A percentile compares a stretch with the other conserved stretches of the same genome.
These are phyloP conservation scores for Melangyna quadrimaculata DNA, from an alignment of 2,888 invertebrate species.

Conservation along the genomic window DNA sequence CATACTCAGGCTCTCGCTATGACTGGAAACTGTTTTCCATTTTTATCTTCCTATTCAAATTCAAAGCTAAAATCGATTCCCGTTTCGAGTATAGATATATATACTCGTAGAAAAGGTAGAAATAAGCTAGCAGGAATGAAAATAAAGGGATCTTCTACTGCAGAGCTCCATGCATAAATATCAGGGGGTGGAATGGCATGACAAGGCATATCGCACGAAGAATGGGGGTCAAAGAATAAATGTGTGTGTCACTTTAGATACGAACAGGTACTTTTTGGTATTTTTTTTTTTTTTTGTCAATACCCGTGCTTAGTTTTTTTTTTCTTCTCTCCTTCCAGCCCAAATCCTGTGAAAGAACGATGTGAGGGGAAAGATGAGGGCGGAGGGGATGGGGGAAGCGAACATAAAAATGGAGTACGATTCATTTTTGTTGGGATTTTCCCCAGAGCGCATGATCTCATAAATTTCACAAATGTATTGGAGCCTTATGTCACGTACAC, in stretches of 20 bases:
- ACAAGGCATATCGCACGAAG: not conserved
- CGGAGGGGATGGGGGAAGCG: not conserved
- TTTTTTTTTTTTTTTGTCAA: not conserved
- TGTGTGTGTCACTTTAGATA: conserved; percentile 39
- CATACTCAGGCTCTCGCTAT: not conserved
- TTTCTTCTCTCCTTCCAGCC: not conserved
- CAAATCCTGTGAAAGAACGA: conserved; percentile 25
- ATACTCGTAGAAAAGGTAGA: conserved; percentile 37
- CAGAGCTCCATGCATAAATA: conserved; percentile 19
- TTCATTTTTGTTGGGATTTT: conserved; percentile 63
- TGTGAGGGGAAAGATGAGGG: not conserved
- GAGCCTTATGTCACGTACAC: conserved; percentile 62
- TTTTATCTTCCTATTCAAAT: conserved; percentile 70
- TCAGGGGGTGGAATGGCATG: conserved; percentile 38
- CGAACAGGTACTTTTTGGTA: conserved; percentile 66
- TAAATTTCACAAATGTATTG: conserved; percentile 71
- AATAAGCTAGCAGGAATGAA: conserved; percentile 10
- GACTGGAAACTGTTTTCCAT: conserved; percentile 52
- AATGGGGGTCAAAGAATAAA: conserved; percentile 7
- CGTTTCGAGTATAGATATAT: conserved; percentile 19
- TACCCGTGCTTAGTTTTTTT: not conserved
- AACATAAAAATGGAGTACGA: conserved; percentile 67
- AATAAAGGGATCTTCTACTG: conserved; percentile 16
- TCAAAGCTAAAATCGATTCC: conserved; percentile 70
- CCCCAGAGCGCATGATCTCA: conserved; percentile 71